These are phyloP conservation scores for Myodes glareolus DNA, from an alignment of 2,113 vertebrate species.

Conservation along the genomic window DNA sequence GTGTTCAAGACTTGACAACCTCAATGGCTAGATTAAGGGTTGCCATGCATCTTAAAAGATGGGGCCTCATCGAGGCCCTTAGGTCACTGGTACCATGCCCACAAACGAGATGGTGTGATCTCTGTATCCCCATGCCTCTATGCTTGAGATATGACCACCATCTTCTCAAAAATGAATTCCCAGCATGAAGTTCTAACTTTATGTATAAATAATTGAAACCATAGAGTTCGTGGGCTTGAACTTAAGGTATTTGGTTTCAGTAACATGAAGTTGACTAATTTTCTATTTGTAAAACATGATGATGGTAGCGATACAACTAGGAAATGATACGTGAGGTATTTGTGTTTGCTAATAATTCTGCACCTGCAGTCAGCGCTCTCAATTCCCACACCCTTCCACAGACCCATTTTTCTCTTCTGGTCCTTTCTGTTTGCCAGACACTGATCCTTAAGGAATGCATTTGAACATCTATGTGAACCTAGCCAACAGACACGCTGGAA, in stretches of 20 bases:
- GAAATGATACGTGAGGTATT: neutral
- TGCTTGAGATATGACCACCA: neutral
- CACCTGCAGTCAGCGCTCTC: too few species aligned
- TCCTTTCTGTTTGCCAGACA: neutral
- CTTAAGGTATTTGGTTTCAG: neutral
- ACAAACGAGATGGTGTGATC: neutral
- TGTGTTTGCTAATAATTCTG: neutral
- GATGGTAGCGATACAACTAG: neutral
- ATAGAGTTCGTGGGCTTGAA: neutral
- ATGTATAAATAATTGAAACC: neutral
- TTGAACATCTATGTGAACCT: neutral
- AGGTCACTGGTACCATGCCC: neutral
- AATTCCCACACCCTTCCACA: rapidly evolving
- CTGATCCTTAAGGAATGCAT: neutral
- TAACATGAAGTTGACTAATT: neutral
- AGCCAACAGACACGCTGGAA: neutral
- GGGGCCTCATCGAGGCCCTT: neutral
- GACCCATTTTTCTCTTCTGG: neutral
- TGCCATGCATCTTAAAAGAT: too few species aligned
- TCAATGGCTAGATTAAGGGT: neutral
- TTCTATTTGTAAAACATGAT: neutral
- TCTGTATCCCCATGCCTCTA: too few species aligned
- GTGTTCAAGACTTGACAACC: neutral
- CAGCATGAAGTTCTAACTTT: neutral
- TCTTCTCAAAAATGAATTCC: neutral